These are phyloP conservation scores for Ardeotis arabs DNA, from an alignment of 2,113 vertebrate genomes.

Conservation along the genomic window DNA sequence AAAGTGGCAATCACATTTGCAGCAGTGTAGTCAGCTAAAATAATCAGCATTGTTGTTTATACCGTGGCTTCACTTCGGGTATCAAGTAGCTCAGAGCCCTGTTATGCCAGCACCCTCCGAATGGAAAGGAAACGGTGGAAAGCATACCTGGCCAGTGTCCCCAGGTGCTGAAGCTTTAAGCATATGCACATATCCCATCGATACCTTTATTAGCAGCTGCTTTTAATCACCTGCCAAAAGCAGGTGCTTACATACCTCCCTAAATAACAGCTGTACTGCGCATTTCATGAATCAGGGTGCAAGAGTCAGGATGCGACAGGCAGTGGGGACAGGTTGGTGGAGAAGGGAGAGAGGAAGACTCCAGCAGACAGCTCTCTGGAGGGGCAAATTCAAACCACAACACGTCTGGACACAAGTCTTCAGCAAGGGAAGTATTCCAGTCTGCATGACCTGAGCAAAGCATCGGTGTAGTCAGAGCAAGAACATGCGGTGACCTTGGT, in stretches of 20 bases:
- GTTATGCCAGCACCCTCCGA: background rate
- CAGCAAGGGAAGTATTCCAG: background rate
- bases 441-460: background rate
- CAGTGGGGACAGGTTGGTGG: background rate
- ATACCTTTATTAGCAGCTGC: too few species aligned
- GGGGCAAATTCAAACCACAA: background rate
- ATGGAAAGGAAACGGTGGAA: background rate
- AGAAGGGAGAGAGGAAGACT: background rate
- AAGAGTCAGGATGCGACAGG: background rate
- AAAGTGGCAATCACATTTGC: background rate
- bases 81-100: background rate
- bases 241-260: background rate
- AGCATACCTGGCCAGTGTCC: background rate
- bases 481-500: fast-evolving
- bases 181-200: background rate
- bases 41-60: background rate
- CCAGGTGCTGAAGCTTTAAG: conserved; percentile 29
- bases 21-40: background rate
- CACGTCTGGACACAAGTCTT: background rate
- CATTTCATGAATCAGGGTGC: background rate
- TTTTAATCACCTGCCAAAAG: conserved; percentile 14
- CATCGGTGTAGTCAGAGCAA: background rate
- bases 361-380: background rate
- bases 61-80: background rate
- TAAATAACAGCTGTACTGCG: background rate